phyloP scores from a whole-genome alignment of 2,797 vertebrate genomes.

The Notolepis coatsorum region DNA sequence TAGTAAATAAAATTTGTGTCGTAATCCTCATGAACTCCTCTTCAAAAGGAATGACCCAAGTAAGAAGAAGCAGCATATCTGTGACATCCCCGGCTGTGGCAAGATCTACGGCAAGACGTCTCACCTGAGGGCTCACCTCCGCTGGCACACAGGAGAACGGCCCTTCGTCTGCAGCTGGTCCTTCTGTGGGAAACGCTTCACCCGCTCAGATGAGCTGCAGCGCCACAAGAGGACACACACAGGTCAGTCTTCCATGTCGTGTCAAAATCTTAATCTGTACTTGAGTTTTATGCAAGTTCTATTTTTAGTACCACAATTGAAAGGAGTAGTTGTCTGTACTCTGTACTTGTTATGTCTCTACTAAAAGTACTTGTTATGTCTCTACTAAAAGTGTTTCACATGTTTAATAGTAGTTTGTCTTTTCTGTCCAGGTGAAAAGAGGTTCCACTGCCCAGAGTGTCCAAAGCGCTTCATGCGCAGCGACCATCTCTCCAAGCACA shows the following conservation, averaged over 20 bases:
- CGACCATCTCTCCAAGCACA: slow-evolving; percentile 96
- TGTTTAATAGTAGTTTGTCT: not conserved
- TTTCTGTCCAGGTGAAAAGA: slow-evolving; percentile 89
- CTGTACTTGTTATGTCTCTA: too few relatives aligned
- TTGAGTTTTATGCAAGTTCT: too few relatives aligned
- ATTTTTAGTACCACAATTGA: too few relatives aligned
- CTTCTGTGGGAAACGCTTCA: slow-evolving; percentile 95
- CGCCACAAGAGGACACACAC: slow-evolving; percentile 96
- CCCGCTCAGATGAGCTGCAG: slow-evolving; percentile 94
- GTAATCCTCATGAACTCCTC: not conserved
- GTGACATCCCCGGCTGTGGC: slow-evolving; percentile 92
- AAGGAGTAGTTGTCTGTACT: too few relatives aligned
- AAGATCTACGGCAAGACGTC: slow-evolving; percentile 98
- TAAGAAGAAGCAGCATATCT: slow-evolving; percentile 98
- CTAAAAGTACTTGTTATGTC: too few relatives aligned
- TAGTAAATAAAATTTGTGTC: not conserved
- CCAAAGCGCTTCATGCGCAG: slow-evolving; percentile 98
- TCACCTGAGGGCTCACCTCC: slow-evolving; percentile 92
- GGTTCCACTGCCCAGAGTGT: slow-evolving; percentile 91
- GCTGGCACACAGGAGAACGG: slow-evolving; percentile 96
- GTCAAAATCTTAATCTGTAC: too few relatives aligned
- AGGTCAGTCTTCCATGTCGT: slow-evolving; percentile 81
- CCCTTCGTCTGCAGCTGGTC: slow-evolving; percentile 94
- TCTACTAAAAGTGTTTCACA: too few relatives aligned
- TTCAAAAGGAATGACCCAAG: slow-evolving; percentile 84